phyloP scores from a whole-genome alignment of 2,888 invertebrate genomes.

The Chouioia cunea region DNA sequence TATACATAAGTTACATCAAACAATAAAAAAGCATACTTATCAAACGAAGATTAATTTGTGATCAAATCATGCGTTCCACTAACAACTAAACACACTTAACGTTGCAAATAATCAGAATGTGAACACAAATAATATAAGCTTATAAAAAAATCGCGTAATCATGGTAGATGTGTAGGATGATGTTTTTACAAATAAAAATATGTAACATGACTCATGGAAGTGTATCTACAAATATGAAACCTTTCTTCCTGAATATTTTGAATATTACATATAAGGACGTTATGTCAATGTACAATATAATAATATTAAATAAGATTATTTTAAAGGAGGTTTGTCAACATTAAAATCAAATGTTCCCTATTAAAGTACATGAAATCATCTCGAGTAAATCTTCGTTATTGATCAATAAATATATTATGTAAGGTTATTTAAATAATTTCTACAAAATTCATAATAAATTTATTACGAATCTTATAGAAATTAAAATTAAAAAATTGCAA shows the following conservation, averaged over 20 bases:
- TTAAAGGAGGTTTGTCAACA: not conserved
- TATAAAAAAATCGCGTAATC: conserved; percentile 33
- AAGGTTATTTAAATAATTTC: not conserved
- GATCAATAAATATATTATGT: conserved; percentile 16
- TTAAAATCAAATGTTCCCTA: not conserved
- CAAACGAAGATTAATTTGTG: conserved; percentile 28
- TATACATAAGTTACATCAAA: conserved; percentile 36
- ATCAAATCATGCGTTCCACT: conserved; percentile 40
- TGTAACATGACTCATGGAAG: conserved; percentile 40
- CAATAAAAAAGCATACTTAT: conserved; percentile 37
- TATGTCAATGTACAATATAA: conserved; percentile 10
- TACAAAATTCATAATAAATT: not conserved
- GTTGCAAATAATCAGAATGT: conserved; percentile 26
- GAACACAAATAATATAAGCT: conserved; percentile 44
- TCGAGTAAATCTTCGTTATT: conserved; percentile 21
- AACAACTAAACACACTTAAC: conserved; percentile 43
- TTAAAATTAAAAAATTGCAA: not conserved
- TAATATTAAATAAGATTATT: too few relatives aligned
- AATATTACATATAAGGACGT: conserved; percentile 6
- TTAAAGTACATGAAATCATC: not conserved
- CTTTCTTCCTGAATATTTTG: conserved; percentile 47
- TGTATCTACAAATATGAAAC: conserved; percentile 46
- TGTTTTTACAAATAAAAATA: conserved; percentile 46
- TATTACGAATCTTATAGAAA: not conserved
- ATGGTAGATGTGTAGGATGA: conserved; percentile 40